Evolutionary conservation across 2,888 invertebrate species (phyloP).

Genomic region (Silvanus unidentatus): DNA sequence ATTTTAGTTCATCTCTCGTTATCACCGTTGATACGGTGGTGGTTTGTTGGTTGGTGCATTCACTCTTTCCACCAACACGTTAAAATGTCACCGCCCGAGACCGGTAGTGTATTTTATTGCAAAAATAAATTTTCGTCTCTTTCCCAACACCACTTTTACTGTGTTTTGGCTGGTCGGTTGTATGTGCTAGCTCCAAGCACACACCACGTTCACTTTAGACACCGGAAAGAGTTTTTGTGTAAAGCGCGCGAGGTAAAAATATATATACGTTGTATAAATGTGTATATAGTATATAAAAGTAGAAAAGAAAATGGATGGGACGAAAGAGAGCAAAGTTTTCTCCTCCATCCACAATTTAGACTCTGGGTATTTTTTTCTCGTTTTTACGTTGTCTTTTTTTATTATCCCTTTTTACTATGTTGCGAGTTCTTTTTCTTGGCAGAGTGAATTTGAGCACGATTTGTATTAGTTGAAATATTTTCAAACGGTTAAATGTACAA

Average conservation of each 20-base stretch:
- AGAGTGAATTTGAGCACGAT: conserved; percentile 21
- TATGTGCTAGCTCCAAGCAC: no score
- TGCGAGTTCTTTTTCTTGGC: conserved; percentile 10
- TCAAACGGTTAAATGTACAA: conserved; percentile 17
- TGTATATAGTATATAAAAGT: background rate
- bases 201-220: background rate
- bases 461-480: conserved; percentile 17
- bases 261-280: conserved; percentile 8
- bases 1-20: no score
- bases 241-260: conserved; percentile 15
- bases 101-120: conserved; percentile 35
- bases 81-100: conserved; percentile 35
- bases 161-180: conserved; percentile 13
- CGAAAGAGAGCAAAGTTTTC: conserved; percentile 12
- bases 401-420: no score
- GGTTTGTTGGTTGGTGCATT: conserved; percentile 1
- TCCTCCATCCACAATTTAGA: conserved; percentile 2
- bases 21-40: no score
- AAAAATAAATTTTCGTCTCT: conserved; percentile 34
- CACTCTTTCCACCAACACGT: conserved; percentile 28
- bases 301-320: conserved; percentile 16
- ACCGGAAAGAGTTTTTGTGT: conserved; percentile 21
- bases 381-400: conserved; percentile 8
- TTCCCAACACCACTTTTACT: conserved; percentile 19
- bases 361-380: conserved; percentile 12